A percentile compares a stretch with the other conserved stretches of the same genome.
phyloP scores from a whole-genome alignment of 64 coral and sea anemone genomes.

The Anthopleura sola region DNA sequence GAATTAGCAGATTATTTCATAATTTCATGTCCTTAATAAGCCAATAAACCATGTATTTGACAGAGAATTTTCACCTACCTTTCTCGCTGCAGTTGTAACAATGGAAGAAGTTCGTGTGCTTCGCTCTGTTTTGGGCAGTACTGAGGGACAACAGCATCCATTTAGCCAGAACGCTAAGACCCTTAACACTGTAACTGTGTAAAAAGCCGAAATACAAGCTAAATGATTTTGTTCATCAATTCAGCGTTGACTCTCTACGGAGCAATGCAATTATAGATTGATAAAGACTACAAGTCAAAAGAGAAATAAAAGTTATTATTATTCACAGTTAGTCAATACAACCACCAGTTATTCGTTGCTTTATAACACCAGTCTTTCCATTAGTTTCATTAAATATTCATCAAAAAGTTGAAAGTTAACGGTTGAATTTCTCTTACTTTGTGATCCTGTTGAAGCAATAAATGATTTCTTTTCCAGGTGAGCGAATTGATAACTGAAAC shows the following conservation, averaged over 20 bases:
- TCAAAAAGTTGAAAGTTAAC: constrained; percentile 10
- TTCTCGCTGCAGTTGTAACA: background rate
- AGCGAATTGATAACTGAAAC: background rate
- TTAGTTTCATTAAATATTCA: constrained; percentile 17
- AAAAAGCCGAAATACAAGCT: background rate
- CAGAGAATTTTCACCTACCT: background rate
- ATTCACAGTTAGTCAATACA: constrained; percentile 5
- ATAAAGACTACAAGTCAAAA: constrained; percentile 9
- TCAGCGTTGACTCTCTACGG: background rate
- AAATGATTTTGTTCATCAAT: background rate
- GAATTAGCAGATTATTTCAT: constrained; percentile 14
- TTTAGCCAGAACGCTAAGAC: background rate
- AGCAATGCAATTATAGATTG: constrained; percentile 16
- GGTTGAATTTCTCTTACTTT: background rate
- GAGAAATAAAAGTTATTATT: background rate
- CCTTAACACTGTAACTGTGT: background rate
- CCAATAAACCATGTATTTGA: background rate
- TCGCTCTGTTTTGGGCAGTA: background rate
- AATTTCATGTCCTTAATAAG: background rate
- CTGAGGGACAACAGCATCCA: background rate
- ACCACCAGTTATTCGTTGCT: background rate
- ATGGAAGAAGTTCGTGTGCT: background rate
- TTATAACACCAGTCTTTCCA: constrained; percentile 10
- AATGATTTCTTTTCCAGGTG: background rate
- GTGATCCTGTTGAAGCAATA: background rate